Evolutionary conservation across 1,140 invertebrate species (phyloP).

Genomic region (Drosophila ananassae): DNA sequence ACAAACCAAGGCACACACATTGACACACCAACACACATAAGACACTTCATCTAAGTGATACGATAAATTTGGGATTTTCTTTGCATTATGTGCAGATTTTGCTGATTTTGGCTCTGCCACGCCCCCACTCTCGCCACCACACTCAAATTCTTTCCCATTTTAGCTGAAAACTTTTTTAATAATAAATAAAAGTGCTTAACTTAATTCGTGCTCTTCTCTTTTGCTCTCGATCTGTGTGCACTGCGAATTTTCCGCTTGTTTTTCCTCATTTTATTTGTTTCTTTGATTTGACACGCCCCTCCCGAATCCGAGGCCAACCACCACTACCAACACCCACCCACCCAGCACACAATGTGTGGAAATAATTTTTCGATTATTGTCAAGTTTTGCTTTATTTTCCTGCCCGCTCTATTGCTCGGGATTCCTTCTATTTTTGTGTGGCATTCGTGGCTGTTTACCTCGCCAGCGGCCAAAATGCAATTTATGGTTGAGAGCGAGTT

Average conservation of each 20-base stretch:
- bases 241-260: conserved; percentile 36
- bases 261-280: conserved; percentile 72
- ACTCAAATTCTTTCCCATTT: conserved; percentile 15
- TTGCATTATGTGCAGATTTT: conserved; percentile 80
- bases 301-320: not conserved
- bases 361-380: conserved; percentile 81
- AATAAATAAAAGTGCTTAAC: conserved; percentile 82
- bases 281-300: conserved; percentile 66
- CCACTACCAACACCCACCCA: not conserved
- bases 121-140: not conserved
- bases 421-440: conserved; percentile 57
- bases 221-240: conserved; percentile 3
- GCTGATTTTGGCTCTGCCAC: conserved; percentile 45
- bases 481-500: conserved; percentile 68
- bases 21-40: conserved; percentile 33
- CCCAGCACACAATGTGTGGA: conserved; percentile 47
- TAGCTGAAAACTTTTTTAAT: conserved; percentile 75
- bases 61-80: conserved; percentile 79
- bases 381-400: conserved; percentile 72
- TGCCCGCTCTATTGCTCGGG: conserved; percentile 1
- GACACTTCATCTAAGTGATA: conserved; percentile 75
- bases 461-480: conserved; percentile 76
- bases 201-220: conserved; percentile 66
- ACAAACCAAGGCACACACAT: conserved; percentile 10
- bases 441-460: conserved; percentile 78